Evolutionary conservation across 2,888 invertebrate species (phyloP).

Genomic region (Leptinotarsa tumamoca): DNA sequence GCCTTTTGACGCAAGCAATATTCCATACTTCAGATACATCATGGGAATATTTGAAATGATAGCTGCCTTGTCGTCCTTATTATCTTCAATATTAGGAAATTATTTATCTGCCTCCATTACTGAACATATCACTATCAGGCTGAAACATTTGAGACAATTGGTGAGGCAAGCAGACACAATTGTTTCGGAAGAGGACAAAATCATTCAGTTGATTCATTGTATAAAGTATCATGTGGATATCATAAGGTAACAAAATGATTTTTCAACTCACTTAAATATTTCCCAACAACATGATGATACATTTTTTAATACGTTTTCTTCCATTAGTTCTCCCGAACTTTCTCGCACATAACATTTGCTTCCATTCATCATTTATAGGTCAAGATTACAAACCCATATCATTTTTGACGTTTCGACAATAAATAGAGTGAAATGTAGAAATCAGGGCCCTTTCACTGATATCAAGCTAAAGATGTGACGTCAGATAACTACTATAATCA

Average conservation of each 20-base stretch:
- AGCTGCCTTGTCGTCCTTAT: background rate
- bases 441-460: no score
- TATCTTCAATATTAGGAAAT: background rate
- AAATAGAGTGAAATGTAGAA: no score
- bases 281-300: no score
- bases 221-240: slow-evolving; percentile 2
- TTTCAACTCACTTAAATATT: background rate
- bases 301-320: no score
- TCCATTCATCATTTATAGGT: no score
- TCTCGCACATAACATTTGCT: no score
- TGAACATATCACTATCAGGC: background rate
- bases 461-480: no score
- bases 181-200: background rate
- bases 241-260: background rate
- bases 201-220: background rate
- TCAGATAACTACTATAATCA: no score
- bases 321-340: no score
- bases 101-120: background rate
- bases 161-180: background rate
- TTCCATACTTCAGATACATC: background rate
- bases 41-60: background rate
- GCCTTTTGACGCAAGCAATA: background rate
- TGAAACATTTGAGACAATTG: background rate
- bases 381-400: no score
- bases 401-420: no score